Conservation (phyloP, 2,797 vertebrate species). For the Eospalax fontanierii region DNA sequence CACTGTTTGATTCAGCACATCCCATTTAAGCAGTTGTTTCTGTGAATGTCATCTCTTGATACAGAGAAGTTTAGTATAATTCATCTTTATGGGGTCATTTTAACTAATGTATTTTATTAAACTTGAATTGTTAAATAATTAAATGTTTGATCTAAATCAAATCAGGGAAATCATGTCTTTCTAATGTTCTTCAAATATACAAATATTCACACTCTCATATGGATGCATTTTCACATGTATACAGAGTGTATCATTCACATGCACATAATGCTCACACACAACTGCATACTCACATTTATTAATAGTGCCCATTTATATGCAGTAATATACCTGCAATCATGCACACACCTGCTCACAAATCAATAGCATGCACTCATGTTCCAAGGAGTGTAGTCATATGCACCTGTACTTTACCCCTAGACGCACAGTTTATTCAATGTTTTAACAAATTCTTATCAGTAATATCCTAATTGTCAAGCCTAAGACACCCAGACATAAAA, state of each 20-base stretch:
- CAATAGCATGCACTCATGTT: not conserved
- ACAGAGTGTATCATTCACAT: not conserved
- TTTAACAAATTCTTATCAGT: slow-evolving; percentile 22
- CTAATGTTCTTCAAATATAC: slow-evolving; percentile 27
- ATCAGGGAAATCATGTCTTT: slow-evolving; percentile 24
- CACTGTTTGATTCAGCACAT: not conserved
- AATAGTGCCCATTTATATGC: not conserved
- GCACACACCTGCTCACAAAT: not conserved
- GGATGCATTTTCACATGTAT: not conserved
- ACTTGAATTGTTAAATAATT: slow-evolving; percentile 40
- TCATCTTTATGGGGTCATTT: slow-evolving; percentile 61
- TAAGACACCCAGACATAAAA: not conserved
- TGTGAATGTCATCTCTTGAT: slow-evolving; percentile 34
- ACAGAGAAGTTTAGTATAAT: not conserved
- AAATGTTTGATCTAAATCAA: slow-evolving; percentile 51
- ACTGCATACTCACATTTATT: not conserved
- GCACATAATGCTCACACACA: not conserved
- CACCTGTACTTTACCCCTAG: not conserved
- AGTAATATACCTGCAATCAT: not conserved
- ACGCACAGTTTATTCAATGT: not conserved
- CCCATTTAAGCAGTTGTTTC: not conserved
- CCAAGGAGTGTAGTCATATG: not conserved
- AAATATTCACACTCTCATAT: not conserved
- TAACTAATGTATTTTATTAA: slow-evolving; percentile 56
- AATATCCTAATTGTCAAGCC: not conserved